Evolutionary conservation across 2,888 invertebrate genomes (phyloP).

Genomic region (Polia nebulosa): DNA sequence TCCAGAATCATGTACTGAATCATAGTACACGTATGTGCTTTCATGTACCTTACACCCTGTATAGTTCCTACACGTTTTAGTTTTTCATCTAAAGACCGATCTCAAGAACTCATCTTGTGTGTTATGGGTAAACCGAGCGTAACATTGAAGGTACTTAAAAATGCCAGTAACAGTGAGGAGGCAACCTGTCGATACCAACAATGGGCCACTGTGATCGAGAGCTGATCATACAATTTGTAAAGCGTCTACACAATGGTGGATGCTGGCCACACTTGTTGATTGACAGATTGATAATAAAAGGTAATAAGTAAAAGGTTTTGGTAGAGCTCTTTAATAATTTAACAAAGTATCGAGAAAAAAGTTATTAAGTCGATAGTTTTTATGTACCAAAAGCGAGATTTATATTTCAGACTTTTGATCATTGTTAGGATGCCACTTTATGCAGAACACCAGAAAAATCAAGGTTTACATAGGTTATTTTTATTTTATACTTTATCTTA

Average conservation of each 20-base stretch:
- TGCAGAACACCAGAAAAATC: too few relatives aligned
- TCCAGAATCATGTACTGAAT: too few relatives aligned
- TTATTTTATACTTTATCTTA: too few relatives aligned
- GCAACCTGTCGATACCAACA: constrained; percentile 33
- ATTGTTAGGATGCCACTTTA: too few relatives aligned
- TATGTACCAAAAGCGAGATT: neutral
- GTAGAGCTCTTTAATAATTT: neutral
- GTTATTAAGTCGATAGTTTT: neutral
- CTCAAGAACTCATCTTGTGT: neutral
- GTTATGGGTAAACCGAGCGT: neutral
- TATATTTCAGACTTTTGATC: too few relatives aligned
- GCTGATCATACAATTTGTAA: constrained; percentile 36
- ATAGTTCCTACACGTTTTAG: too few relatives aligned
- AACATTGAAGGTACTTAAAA: neutral
- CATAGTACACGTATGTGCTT: too few relatives aligned
- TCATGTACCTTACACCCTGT: too few relatives aligned
- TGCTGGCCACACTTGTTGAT: constrained; percentile 12
- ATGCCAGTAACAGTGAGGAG: constrained; percentile 18
- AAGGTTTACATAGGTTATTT: too few relatives aligned
- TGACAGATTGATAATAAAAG: neutral
- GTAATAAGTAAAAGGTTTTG: too few relatives aligned
- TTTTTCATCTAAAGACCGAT: too few relatives aligned
- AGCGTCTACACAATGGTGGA: constrained; percentile 22
- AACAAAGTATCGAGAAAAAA: neutral
- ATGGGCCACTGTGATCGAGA: constrained; percentile 23